Conservation (phyloP, 2,113 vertebrate species). For the Ochotona princeps region DNA sequence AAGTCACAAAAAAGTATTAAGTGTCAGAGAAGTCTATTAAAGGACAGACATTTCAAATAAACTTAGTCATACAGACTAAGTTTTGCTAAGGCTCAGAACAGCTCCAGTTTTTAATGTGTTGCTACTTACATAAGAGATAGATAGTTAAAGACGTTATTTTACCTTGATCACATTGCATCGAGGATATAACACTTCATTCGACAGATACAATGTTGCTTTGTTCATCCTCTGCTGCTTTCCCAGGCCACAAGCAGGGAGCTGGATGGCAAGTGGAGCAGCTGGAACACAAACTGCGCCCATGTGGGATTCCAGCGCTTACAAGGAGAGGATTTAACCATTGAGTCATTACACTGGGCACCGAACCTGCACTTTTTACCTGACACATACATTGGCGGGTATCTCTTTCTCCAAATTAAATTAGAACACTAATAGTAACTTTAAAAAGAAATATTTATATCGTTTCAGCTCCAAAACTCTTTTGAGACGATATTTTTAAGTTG, state of each 20-base stretch:
- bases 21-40: conserved; percentile 17
- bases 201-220: neutral
- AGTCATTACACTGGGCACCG: no score
- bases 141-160: conserved; percentile 39
- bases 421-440: conserved; percentile 7
- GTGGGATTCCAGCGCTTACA: no score
- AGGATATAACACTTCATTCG: neutral
- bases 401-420: neutral
- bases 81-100: neutral
- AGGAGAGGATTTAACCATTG: no score
- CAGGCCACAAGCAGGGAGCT: no score
- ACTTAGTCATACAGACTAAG: neutral
- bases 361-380: conserved; percentile 5
- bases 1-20: neutral
- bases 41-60: conserved; percentile 44
- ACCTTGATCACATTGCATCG: conserved; percentile 16
- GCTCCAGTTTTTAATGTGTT: neutral
- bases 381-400: neutral
- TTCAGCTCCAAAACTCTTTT: conserved; percentile 54
- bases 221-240: neutral
- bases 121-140: neutral
- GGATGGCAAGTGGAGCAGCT: no score
- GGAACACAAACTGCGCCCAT: no score
- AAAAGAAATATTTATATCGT: conserved; percentile 39
- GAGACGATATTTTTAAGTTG: conserved; percentile 32